Evolutionary conservation across 1,140 invertebrate species (phyloP).

Genomic region (Pinna nobilis): DNA sequence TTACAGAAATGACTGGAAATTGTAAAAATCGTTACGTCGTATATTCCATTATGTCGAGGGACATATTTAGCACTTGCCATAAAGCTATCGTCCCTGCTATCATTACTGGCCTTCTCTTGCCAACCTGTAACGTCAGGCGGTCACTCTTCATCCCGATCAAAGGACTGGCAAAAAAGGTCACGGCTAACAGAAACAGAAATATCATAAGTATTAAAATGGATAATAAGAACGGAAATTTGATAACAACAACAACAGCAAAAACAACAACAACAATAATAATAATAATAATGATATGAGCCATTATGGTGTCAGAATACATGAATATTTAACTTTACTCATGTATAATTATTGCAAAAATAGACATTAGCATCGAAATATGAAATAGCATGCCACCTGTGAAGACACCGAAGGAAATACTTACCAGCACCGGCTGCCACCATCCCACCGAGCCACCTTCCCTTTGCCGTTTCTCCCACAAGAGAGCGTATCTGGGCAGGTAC

Average conservation of each 20-base stretch:
- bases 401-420: conserved; percentile 31
- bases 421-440: conserved; percentile 70
- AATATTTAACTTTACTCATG: too few relatives aligned
- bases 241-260: too few relatives aligned
- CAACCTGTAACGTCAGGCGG: conserved; percentile 54
- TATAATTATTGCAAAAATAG: too few relatives aligned
- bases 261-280: too few relatives aligned
- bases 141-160: conserved; percentile 71
- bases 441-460: conserved; percentile 69
- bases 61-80: conserved; percentile 55
- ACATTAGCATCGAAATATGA: neutral
- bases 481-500: conserved; percentile 68
- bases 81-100: conserved; percentile 58
- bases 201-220: too few relatives aligned
- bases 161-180: conserved; percentile 68
- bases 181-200: conserved; percentile 55
- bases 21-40: too few relatives aligned
- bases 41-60: neutral
- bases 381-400: neutral
- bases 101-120: conserved; percentile 68
- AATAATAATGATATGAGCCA: too few relatives aligned
- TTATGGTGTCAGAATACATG: too few relatives aligned
- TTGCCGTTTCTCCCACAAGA: conserved; percentile 61
- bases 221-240: too few relatives aligned
- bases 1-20: too few relatives aligned